Evolutionary conservation across 2,113 vertebrate genomes (phyloP).

Genomic region (Himantopus leucocephalus): DNA sequence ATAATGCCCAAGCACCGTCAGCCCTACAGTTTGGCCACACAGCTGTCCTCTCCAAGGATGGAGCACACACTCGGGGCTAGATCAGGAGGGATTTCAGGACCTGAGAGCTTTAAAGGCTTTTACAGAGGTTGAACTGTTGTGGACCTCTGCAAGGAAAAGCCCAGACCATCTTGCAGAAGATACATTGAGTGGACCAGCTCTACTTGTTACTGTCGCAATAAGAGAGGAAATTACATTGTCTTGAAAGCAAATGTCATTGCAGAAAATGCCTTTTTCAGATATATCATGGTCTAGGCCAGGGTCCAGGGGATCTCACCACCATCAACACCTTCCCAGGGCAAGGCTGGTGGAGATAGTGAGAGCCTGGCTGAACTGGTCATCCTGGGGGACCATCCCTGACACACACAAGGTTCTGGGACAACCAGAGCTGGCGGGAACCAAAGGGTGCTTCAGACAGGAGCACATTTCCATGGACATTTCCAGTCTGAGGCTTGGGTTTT

Average conservation of each 20-base stretch:
- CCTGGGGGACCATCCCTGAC: not conserved
- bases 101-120: not conserved
- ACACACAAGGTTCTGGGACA: not conserved
- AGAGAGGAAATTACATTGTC: not conserved
- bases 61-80: not conserved
- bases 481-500: not conserved
- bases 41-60: not conserved
- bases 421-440: not conserved
- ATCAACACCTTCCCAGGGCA: not conserved
- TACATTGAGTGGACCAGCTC: not conserved
- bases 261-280: not conserved
- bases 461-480: not conserved
- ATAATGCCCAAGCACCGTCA: not conserved
- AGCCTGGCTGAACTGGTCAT: not conserved
- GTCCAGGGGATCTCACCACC: not conserved
- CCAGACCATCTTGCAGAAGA: not conserved
- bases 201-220: not conserved
- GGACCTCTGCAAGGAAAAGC: not conserved
- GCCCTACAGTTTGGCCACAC: accelerated
- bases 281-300: not conserved
- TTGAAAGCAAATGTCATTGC: not conserved
- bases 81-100: not conserved
- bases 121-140: not conserved
- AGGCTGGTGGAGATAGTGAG: not conserved
- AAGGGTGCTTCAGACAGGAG: not conserved